These are phyloP conservation scores for Platysternon megacephalum DNA, from an alignment of 2,113 vertebrate genomes.

Conservation along the genomic window DNA sequence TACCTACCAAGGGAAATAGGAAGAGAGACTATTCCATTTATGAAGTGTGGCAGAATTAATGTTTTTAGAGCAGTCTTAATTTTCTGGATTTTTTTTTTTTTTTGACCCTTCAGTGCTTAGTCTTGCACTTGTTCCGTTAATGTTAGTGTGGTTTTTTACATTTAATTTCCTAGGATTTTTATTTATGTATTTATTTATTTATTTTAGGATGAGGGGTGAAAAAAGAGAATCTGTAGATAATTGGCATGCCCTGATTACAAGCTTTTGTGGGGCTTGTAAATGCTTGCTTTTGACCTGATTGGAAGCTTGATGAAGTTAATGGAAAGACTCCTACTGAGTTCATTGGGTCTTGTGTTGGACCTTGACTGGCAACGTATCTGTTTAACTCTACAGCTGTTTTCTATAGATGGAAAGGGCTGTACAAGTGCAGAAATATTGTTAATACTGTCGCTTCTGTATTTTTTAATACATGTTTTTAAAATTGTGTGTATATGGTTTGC, in stretches of 20 bases:
- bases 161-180: background rate
- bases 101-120: background rate
- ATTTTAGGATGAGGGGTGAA: background rate
- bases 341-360: background rate
- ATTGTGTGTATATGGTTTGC: background rate
- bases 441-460: background rate
- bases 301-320: fast-evolving
- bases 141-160: background rate
- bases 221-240: background rate
- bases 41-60: background rate
- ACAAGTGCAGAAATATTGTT: background rate
- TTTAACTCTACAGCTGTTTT: background rate
- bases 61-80: background rate
- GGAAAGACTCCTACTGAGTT: background rate
- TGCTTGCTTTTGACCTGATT: background rate
- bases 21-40: background rate
- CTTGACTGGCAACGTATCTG: background rate
- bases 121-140: background rate
- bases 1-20: background rate
- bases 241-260: background rate
- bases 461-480: background rate
- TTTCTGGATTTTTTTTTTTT: background rate
- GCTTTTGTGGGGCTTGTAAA: background rate
- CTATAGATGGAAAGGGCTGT: background rate
- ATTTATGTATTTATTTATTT: background rate